Evolutionary conservation across 2,113 vertebrate genomes (phyloP), one percentile per base, ranked within the genome.

Genomic region (Petaurus breviceps): DNA sequence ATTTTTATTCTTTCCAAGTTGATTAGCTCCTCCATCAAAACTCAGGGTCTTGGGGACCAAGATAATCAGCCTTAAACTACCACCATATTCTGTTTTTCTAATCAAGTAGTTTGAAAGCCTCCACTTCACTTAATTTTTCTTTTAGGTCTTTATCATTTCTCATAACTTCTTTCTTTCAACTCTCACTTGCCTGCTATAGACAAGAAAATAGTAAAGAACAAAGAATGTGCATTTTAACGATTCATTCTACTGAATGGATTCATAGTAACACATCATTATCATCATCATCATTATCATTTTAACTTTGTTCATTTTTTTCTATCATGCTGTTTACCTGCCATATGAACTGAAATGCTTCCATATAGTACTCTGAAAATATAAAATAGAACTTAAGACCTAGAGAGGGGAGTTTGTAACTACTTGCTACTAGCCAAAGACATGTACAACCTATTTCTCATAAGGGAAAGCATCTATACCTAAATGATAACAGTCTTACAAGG

Each of bases 21-120:
- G 95, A 91, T 94, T 92, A 93, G 47, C 11, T 26, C 68, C 8
- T 90, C 8, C 57, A 91, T 90, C 23, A 96, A 68, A 95, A 68
- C 26, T 91, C n/a, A 2, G 52, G 0, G 23, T 94, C 49, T 90
- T 84, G 31, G 57, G 93, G 93, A 91, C 25, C 37, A 53, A 53
- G 49, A 90, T 94, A 96, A 51, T 19, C 53, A 47, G 22, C 53
- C 37, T 28, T 26, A 7, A 50, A 51, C 47, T 57, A 23, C n/a
- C 23, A 3, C n/a, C 53, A 22, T 31, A 6, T 31, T 49, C 89
- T 61, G 47, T 1, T 84, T 84, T 24, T 26, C 47, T 57, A 92
- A 91, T 90, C 25, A 31, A 57, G 5, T 47, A 94, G 31, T 37
- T 25, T 97, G 19, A 95, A 91, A 93, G 37, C 37, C 68, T 53